These are phyloP conservation scores for Tipula vernalis DNA, from an alignment of 2,888 invertebrate genomes.

Conservation along the genomic window DNA sequence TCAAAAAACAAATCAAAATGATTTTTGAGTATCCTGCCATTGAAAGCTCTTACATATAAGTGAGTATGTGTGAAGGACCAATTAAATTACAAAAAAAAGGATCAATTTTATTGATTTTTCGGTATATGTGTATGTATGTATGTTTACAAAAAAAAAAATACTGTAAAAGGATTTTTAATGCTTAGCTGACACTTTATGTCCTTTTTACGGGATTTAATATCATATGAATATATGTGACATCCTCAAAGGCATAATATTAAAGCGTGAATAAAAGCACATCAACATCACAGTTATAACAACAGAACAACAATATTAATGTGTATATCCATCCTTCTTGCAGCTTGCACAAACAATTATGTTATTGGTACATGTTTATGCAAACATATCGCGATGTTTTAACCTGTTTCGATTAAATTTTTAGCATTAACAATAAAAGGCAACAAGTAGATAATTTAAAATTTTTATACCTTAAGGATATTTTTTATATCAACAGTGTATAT, in stretches of 20 bases:
- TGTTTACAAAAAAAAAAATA: background rate
- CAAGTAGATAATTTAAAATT: background rate
- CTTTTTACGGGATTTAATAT: background rate
- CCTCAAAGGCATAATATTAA: too few relatives aligned
- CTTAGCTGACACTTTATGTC: background rate
- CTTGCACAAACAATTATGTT: background rate
- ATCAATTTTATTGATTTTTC: background rate
- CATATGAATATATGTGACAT: background rate
- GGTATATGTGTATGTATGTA: background rate
- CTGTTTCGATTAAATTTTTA: background rate
- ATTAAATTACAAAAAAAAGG: background rate
- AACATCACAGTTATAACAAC: background rate
- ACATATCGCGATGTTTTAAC: background rate
- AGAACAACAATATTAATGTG: too few relatives aligned
- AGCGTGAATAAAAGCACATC: background rate
- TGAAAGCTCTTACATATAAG: background rate
- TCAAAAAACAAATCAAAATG: background rate
- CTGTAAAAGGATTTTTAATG: background rate
- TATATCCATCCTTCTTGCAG: background rate
- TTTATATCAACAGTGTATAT: background rate
- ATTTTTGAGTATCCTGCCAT: background rate
- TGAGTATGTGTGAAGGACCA: background rate
- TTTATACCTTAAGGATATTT: background rate
- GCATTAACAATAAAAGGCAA: too few relatives aligned
- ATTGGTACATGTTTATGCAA: too few relatives aligned